Conservation (phyloP, 2,113 vertebrate genomes). For the Brachypodius melanocephalos region DNA sequence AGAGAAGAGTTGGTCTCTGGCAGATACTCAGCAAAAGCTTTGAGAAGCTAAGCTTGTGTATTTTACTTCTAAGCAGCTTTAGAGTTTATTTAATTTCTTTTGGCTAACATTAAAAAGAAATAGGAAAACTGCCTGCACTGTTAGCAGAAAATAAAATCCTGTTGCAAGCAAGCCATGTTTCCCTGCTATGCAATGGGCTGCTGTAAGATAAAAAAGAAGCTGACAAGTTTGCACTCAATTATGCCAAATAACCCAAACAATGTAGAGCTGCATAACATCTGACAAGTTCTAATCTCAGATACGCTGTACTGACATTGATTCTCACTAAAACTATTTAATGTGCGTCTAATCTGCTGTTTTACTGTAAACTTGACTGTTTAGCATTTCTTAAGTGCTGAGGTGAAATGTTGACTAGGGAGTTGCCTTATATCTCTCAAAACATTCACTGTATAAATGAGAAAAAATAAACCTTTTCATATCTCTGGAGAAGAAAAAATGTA, state of each 20-base stretch:
- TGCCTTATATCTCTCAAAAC: constrained; percentile 69
- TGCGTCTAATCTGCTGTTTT: constrained; percentile 67
- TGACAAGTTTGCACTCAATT: constrained; percentile 63
- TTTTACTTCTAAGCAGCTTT: constrained; percentile 60
- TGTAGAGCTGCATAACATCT: not conserved
- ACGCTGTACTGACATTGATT: constrained; percentile 46
- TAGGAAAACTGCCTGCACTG: constrained; percentile 15
- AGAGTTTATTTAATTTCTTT: constrained; percentile 37
- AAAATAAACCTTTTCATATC: constrained; percentile 58
- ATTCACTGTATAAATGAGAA: constrained; percentile 63
- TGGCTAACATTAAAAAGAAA: constrained; percentile 23
- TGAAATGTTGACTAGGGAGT: constrained; percentile 59
- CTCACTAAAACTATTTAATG: constrained; percentile 36
- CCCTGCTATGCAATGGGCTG: constrained; percentile 38
- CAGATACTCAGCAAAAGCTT: constrained; percentile 32
- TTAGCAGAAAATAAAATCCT: constrained; percentile 48
- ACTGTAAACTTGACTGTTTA: constrained; percentile 63
- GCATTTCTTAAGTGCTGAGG: constrained; percentile 59
- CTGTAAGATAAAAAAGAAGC: constrained; percentile 8
- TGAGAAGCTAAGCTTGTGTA: constrained; percentile 14
- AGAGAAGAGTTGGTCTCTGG: constrained; percentile 1
- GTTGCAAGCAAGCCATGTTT: constrained; percentile 33
- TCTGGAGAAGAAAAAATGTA: constrained; percentile 46
- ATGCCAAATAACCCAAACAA: constrained; percentile 58
- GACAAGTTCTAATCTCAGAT: constrained; percentile 40